Evolutionary conservation across 1,140 invertebrate genomes (phyloP).

Genomic region (Trialeurodes vaporariorum): DNA sequence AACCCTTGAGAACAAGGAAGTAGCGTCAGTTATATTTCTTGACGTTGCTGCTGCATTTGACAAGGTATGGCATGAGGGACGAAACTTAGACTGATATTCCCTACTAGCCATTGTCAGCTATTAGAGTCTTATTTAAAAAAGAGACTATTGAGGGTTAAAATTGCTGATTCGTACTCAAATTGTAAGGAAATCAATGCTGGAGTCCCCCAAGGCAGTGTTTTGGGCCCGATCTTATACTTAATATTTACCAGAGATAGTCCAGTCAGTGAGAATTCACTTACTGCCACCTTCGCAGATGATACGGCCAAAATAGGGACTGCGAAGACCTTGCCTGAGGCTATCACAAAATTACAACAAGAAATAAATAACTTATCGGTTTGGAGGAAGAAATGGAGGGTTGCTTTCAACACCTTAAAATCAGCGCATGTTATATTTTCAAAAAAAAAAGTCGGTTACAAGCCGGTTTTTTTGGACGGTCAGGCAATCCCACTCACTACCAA

Average conservation of each 20-base stretch:
- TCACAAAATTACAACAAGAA: not conserved
- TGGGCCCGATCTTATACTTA: not conserved
- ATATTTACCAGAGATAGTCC: not conserved
- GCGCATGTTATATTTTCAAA: not conserved
- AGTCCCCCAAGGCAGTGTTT: conserved; percentile 1
- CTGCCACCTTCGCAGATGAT: not conserved
- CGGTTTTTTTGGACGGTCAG: not conserved
- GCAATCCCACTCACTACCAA: not conserved
- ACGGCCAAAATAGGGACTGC: not conserved
- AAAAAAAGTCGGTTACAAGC: not conserved
- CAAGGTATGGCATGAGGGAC: conserved; percentile 28
- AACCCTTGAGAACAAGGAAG: conserved; percentile 14
- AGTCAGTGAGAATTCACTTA: not conserved
- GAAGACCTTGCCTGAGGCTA: not conserved
- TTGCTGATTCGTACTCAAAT: not conserved
- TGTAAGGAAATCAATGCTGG: not conserved
- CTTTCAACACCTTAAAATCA: not conserved
- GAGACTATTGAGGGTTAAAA: conserved; percentile 1
- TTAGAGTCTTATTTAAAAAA: not conserved
- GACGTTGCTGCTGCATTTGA: conserved; percentile 32
- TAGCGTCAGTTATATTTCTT: conserved; percentile 27
- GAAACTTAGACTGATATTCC: conserved; percentile 22
- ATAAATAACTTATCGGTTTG: not conserved
- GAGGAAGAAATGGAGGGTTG: not conserved
- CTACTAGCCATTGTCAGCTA: not conserved